Base-by-base conservation (phyloP, 1,140 invertebrate species). In the Medauroidea extradentata region DNA sequence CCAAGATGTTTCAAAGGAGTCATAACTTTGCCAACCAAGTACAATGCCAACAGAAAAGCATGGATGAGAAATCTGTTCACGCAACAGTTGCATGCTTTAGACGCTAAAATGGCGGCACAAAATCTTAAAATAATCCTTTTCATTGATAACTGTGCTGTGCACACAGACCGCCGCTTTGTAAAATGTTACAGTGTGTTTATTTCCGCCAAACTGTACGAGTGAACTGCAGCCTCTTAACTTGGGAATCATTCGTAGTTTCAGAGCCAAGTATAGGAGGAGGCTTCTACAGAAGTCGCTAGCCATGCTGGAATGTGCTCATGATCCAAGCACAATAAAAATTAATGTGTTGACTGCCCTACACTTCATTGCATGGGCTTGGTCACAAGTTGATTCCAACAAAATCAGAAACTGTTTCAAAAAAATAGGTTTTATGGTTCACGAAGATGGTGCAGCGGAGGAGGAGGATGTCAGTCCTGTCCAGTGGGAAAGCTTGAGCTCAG, bases 141-240 rank as follows among this genome's bases (percentile, higher is more conserved):
- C 55, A 64, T 79, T 46, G 75, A 81, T 61, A 80, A 79, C 62
- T 78, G 71, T 65, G 60, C 72, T n/a, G n/a, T n/a, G 4, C 29
- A 34, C 29, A 34, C 46, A 68, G 74, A 50, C 77, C 29, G 11
- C 11, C 11, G 29, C 9, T 4, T 9, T 7, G 1, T 9, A 2
- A 14, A 2, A 42, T 18, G 19, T 42, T 7, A 16, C 61, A 71
- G n/a, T 56, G 2, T 55, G 69, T 23, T 80, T 75, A 66, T 65
- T 80, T 25, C 76, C 76, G 27, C 65, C 72, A 34, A 34, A 34
- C 29, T 34, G 29, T 11, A 34, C 29, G 4, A 34, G 29, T 34
- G 29, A 34, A 34, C 29, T 34, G 29, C 29, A 34, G 11, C 29
- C 29, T 7, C 29, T 34, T 7, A 11, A 34, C 29, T 34, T 34